Base-by-base conservation (phyloP, 2,888 invertebrate species). In the Neuroscelio doddi region DNA sequence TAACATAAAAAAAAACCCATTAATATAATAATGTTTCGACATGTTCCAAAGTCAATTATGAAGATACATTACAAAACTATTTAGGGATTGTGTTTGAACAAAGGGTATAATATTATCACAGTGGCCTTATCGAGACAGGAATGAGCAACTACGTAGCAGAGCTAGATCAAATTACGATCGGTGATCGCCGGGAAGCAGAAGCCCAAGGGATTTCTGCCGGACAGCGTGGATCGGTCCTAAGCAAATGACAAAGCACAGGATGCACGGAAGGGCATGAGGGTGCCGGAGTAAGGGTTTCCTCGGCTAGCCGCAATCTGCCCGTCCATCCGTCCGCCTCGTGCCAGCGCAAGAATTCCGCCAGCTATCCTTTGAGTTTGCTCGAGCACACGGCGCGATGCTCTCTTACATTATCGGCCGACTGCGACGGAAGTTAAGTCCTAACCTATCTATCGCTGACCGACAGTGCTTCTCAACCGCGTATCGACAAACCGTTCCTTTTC, bases 231-330 rank as follows among this genome's bases (percentile, higher is more conserved):
- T 80, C 78, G 77, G 75, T 75, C 74, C 77, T 77, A 76, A 80
- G 77, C 74, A 79, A 81, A 80, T 80, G 82, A 82, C 81, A 80
- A 81, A 81, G 80, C 76, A 73, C 69, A 70, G 27, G 27, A 58
- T 46, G 56, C 30, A 27, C 9, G 44, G 42, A 46, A 44, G 51
- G 49, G 42, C 49, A 36, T 36, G 59, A 50, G 47, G 51, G 62
- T 55, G 64, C 58, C 52, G 47, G 51, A 45, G 59, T 68, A 69
- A 68, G 68, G 76, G 75, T 75, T 79, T 80, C 76, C 78, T 79
- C 71, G 79, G 76, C 72, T 71, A 77, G 74, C 82, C 80, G 77
- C 81, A 83, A 83, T 83, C 82, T 82, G 80, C 78, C 78, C 76
- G 75, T 70, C 72, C 75, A 69, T 72, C 67, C 73, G 69, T 69